Evolutionary conservation across 2,113 vertebrate genomes (phyloP).

Genomic region (Sorex fumeus): DNA sequence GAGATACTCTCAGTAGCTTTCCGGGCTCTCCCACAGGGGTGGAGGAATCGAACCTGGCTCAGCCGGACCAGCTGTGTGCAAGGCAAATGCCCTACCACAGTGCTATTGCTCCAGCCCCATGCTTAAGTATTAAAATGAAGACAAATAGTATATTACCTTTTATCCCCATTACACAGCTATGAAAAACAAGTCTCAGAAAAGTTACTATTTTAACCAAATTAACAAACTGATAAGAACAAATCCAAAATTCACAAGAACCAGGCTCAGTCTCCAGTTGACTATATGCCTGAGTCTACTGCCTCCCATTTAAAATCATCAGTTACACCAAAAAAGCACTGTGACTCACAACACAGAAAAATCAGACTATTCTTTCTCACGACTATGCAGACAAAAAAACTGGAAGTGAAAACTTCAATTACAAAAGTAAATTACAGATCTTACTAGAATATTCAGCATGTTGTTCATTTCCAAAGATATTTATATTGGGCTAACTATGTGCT

Average conservation of each 20-base stretch:
- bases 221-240: neutral
- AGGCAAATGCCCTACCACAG: no score
- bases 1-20: no score
- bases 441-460: neutral
- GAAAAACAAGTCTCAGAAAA: neutral
- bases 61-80: no score
- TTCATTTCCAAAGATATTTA: constrained; percentile 33
- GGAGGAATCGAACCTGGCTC: no score
- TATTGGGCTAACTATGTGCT: neutral
- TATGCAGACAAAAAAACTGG: neutral
- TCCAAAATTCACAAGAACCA: neutral
- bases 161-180: neutral
- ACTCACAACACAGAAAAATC: neutral
- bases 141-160: no score
- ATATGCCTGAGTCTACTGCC: neutral
- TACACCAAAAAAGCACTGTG: neutral
- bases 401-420: neutral
- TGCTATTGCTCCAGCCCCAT: no score
- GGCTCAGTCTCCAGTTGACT: neutral
- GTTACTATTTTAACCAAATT: neutral
- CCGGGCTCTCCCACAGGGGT: no score
- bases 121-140: neutral
- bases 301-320: neutral
- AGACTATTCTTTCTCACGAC: neutral
- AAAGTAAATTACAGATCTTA: neutral